Percentiles rank a stretch among this genome's conserved stretches.
phyloP scores from a whole-genome alignment of 2,113 vertebrate species.

The Empidonax traillii region DNA sequence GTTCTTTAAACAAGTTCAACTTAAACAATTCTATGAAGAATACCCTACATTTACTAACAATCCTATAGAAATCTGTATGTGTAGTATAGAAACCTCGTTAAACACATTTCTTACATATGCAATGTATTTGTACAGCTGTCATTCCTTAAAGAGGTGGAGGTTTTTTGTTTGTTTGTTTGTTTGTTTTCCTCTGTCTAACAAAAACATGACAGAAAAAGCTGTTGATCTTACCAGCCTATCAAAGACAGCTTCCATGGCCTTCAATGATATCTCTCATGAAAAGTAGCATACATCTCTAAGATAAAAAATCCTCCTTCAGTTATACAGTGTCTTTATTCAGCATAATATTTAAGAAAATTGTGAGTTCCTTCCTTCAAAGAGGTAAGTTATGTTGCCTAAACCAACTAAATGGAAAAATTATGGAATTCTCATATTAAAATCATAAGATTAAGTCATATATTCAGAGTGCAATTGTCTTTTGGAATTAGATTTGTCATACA shows the following conservation, averaged over 20 bases:
- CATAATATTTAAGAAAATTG: background rate
- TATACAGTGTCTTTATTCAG: background rate
- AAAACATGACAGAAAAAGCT: background rate
- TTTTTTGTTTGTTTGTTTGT: background rate
- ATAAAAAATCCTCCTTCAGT: background rate
- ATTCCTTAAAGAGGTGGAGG: background rate
- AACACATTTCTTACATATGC: background rate
- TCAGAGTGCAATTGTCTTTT: background rate
- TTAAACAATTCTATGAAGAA: background rate
- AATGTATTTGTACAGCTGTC: background rate
- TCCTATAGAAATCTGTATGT: background rate
- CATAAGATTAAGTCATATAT: background rate
- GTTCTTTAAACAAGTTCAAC: background rate
- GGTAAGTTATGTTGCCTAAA: background rate
- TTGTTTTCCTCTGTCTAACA: background rate
- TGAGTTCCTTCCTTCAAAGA: background rate
- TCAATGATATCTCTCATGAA: background rate
- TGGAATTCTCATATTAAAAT: background rate
- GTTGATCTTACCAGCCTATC: background rate
- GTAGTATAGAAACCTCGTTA: background rate
- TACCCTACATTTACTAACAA: background rate
- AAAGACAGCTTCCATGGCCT: background rate
- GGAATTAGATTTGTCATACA: background rate
- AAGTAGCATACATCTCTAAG: fast-evolving
- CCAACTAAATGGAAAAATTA: background rate